These are phyloP conservation scores for Nansenia antarctica DNA, from an alignment of 2,113 vertebrate species.

Conservation along the genomic window DNA sequence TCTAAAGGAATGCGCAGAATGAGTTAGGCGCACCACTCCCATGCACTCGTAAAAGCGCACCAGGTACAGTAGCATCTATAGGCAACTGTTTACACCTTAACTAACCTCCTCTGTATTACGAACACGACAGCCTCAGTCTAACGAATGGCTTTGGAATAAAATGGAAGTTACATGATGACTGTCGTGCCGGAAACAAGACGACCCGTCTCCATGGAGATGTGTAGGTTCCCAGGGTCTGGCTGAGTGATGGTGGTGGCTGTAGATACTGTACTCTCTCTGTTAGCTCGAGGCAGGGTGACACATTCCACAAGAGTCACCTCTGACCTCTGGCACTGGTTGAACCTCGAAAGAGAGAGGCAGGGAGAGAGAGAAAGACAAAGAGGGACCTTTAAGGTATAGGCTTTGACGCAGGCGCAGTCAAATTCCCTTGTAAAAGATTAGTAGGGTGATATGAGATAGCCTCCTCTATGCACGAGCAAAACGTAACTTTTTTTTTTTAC, in stretches of 20 bases:
- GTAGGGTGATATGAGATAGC: no score
- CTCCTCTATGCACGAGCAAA: no score
- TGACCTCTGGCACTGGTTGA: conserved; percentile 38
- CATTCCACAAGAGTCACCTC: conserved; percentile 51
- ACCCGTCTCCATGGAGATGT: not conserved
- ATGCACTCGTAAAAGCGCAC: not conserved
- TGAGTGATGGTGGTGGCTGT: not conserved
- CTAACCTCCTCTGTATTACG: no score
- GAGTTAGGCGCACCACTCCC: not conserved
- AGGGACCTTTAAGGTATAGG: no score
- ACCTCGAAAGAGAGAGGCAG: not conserved
- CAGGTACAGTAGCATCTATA: not conserved
- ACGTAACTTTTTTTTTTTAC: no score
- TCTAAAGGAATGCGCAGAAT: not conserved
- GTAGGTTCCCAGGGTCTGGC: not conserved
- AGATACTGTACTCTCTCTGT: not conserved
- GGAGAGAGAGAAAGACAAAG: not conserved
- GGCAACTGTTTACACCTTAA: not conserved
- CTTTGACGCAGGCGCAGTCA: no score
- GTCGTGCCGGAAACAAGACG: not conserved
- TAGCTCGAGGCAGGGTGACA: conserved; percentile 12
- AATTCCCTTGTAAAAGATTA: no score
- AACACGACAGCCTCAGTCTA: no score
- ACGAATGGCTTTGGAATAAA: not conserved
- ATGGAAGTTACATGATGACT: not conserved